Evolutionary conservation across 2,888 invertebrate species (phyloP).

Genomic region (Rhagium mordax): DNA sequence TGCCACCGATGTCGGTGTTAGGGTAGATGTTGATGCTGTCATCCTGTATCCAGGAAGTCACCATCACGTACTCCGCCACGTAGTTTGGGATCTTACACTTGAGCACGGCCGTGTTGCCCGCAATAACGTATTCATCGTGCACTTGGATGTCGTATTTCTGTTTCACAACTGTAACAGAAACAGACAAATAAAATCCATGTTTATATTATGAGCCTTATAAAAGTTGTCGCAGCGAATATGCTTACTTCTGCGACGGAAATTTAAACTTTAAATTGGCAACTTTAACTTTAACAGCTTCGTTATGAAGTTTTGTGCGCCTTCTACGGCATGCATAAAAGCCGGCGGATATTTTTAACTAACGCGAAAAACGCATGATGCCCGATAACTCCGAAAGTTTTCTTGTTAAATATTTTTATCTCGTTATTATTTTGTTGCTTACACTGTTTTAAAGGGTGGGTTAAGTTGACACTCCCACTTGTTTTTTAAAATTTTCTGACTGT

Average conservation of each 20-base stretch:
- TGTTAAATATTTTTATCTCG: background rate
- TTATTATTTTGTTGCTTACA: background rate
- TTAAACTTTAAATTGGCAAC: constrained; percentile 50
- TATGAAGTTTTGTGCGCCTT: constrained; percentile 45
- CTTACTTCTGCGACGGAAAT: constrained; percentile 43
- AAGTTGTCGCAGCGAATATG: constrained; percentile 41
- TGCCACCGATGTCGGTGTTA: constrained; percentile 81
- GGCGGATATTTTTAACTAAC: constrained; percentile 7
- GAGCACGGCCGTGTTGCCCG: constrained; percentile 91
- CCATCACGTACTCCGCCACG: constrained; percentile 89
- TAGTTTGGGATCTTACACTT: constrained; percentile 92
- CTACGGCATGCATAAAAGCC: constrained; percentile 15
- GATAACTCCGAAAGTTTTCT: background rate
- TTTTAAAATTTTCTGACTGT: no score
- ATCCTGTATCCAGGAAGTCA: constrained; percentile 92
- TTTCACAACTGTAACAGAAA: constrained; percentile 80
- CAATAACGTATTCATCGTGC: constrained; percentile 92
- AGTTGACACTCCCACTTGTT: no score
- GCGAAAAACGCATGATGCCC: background rate
- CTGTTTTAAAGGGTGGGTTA: no score
- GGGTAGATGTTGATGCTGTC: constrained; percentile 85
- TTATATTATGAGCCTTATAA: constrained; percentile 36
- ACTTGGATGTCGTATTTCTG: constrained; percentile 92
- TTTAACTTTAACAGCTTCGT: constrained; percentile 50
- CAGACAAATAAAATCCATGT: constrained; percentile 18